Evolutionary conservation across 2,113 vertebrate species (phyloP).

Genomic region (Tragelaphus imberbis): DNA sequence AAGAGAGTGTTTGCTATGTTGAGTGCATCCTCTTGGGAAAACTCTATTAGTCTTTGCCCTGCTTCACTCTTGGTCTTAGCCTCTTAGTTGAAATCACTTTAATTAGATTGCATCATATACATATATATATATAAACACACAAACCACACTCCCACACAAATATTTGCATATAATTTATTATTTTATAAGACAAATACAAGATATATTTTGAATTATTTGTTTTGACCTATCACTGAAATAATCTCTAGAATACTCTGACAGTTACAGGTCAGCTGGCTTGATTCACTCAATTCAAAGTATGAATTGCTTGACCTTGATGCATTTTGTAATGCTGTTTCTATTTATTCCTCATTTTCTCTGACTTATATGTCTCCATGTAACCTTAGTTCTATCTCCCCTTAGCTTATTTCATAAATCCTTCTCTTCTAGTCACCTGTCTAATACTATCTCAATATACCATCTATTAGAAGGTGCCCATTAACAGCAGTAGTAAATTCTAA

Average conservation of each 20-base stretch:
- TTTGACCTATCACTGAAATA: background rate
- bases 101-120: background rate
- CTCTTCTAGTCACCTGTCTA: conserved; percentile 41
- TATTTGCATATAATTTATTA: background rate
- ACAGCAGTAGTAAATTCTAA: conserved; percentile 57
- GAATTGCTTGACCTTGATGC: conserved; percentile 65
- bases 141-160: background rate
- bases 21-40: accelerated
- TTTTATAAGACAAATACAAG: background rate
- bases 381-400: conserved; percentile 51
- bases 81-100: conserved; percentile 1
- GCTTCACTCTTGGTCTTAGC: too few relatives aligned
- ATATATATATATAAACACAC: background rate
- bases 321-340: conserved; percentile 62
- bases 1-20: too few relatives aligned
- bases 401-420: conserved; percentile 68
- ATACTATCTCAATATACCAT: conserved; percentile 60
- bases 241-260: conserved; percentile 25
- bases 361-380: conserved; percentile 59
- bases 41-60: too few relatives aligned
- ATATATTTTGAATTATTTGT: background rate
- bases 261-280: conserved; percentile 45
- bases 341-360: conserved; percentile 57
- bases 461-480: conserved; percentile 58
- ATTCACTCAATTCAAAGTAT: conserved; percentile 17